phyloP scores from a whole-genome alignment of 2,113 vertebrate genomes.

The Vidua macroura region DNA sequence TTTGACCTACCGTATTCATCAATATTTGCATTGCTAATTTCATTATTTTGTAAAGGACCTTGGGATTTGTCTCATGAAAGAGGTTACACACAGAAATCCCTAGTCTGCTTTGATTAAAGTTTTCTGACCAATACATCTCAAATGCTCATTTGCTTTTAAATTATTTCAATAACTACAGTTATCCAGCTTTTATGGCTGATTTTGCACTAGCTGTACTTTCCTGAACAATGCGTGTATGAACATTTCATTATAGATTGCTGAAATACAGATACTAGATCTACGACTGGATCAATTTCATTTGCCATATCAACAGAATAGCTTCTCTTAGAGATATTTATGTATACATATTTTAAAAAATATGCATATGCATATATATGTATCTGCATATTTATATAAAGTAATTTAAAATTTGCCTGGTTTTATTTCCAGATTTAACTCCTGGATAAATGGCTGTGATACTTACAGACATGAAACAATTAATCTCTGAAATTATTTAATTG shows the following conservation, averaged over 20 bases:
- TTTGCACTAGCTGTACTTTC: neutral
- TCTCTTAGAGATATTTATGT: neutral
- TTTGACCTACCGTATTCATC: constrained; percentile 17
- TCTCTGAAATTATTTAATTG: neutral
- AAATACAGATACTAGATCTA: neutral
- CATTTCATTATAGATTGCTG: neutral
- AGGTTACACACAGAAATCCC: neutral
- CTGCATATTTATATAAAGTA: neutral
- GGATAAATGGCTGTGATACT: neutral
- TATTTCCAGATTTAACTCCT: neutral
- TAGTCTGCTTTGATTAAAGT: neutral
- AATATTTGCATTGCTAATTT: constrained; percentile 49
- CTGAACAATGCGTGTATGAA: neutral
- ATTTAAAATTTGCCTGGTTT: neutral
- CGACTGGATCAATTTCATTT: neutral
- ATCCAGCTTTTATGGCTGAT: neutral
- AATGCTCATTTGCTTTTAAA: neutral
- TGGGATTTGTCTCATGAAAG: neutral
- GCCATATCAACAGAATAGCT: neutral
- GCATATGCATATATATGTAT: neutral
- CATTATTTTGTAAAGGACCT: constrained; percentile 20
- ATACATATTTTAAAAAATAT: neutral
- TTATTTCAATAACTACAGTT: neutral
- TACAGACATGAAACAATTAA: neutral
- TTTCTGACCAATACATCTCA: neutral